A percentile compares a stretch with the other conserved stretches of the same genome.
Conservation (phyloP, 2,113 vertebrate species). For the Tyrannus savana region DNA sequence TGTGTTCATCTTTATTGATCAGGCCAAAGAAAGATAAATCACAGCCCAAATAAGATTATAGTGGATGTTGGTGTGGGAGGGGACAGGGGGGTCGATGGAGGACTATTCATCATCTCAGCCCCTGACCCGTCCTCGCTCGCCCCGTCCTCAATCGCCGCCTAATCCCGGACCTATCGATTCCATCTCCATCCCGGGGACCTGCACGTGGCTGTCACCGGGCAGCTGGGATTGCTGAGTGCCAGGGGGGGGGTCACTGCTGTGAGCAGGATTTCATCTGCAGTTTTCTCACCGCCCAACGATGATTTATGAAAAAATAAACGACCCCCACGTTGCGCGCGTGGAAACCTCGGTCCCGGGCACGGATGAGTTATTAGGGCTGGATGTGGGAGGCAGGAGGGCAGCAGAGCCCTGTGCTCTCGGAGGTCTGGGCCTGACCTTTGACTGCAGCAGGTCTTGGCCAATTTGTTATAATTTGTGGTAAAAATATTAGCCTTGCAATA, state of each 20-base stretch:
- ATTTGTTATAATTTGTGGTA: conserved; percentile 52
- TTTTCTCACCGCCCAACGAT: conserved; percentile 35
- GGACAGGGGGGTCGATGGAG: conserved; percentile 68
- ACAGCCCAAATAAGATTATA: conserved; percentile 76
- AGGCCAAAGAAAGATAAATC: conserved; percentile 83
- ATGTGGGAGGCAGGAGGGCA: not conserved
- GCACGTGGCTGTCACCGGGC: conserved; percentile 57
- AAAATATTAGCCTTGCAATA: not conserved
- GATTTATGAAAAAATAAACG: conserved; percentile 71
- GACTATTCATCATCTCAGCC: conserved; percentile 77
- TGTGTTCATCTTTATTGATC: conserved; percentile 87
- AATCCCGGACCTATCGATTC: conserved; percentile 73
- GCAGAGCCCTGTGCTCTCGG: not conserved
- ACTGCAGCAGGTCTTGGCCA: not conserved
- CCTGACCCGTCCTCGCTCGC: conserved; percentile 54
- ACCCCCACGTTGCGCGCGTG: not conserved
- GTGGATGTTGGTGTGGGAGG: conserved; percentile 70
- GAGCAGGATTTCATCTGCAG: conserved; percentile 68
- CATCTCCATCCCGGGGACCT: conserved; percentile 46
- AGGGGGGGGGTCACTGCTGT: conserved; percentile 44
- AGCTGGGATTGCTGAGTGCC: conserved; percentile 52
- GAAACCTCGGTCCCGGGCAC: not conserved
- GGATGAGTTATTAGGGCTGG: not conserved
- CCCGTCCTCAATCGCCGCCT: conserved; percentile 44
- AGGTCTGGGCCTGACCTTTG: conserved; percentile 16